These are phyloP conservation scores for Drosophila baimaii DNA, from an alignment of 1,140 invertebrate genomes.

Conservation along the genomic window DNA sequence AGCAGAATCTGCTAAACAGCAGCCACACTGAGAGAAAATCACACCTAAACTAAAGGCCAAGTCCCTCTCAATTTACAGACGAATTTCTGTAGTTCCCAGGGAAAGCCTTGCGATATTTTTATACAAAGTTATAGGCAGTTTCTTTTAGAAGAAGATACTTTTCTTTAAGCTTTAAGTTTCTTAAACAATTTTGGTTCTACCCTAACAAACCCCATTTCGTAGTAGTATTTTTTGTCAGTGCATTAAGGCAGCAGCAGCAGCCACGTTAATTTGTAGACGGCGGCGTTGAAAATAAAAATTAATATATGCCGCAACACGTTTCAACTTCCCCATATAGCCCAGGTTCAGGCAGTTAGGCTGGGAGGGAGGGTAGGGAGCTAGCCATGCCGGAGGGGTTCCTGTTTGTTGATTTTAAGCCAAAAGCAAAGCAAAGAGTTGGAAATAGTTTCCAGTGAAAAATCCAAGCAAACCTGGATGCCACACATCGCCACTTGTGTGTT, in stretches of 20 bases:
- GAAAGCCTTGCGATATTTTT: too few species aligned
- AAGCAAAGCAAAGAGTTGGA: slow-evolving; percentile 55
- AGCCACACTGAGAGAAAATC: slow-evolving; percentile 12
- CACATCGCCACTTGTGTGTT: slow-evolving; percentile 40
- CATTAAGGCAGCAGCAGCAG: slow-evolving; percentile 34
- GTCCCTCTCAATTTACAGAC: too few species aligned
- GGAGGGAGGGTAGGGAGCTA: too few species aligned
- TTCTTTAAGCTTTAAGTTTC: too few species aligned
- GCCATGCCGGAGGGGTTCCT: too few species aligned
- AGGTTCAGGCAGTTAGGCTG: too few species aligned
- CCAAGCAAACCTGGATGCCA: slow-evolving; percentile 19
- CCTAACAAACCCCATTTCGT: too few species aligned
- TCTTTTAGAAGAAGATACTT: too few species aligned
- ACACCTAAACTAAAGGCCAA: too few species aligned
- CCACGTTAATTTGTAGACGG: slow-evolving; percentile 66
- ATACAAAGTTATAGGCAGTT: too few species aligned
- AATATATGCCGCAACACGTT: slow-evolving; percentile 79
- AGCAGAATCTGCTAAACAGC: slow-evolving; percentile 13
- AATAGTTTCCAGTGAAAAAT: slow-evolving; percentile 72
- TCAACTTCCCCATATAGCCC: slow-evolving; percentile 57
- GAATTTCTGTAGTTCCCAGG: too few species aligned
- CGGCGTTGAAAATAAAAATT: slow-evolving; percentile 74
- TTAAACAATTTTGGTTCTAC: too few species aligned
- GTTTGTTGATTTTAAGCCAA: slow-evolving; percentile 68
- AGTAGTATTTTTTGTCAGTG: slow-evolving; percentile 11